Conservation (phyloP, 2,797 vertebrate genomes). For the Salarias fasciatus region DNA sequence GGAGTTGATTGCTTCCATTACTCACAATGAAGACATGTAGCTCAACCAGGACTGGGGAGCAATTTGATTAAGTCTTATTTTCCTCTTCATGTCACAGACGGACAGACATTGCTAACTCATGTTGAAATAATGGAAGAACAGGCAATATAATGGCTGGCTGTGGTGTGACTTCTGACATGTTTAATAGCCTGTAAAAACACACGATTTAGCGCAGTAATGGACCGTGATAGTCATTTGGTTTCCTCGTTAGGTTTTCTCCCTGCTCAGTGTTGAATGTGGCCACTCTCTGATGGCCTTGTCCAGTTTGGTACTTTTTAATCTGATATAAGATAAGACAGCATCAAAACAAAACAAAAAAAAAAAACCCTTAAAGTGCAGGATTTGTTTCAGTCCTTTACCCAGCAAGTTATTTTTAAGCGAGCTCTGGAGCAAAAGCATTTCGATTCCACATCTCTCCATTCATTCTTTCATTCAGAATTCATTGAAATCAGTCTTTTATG, state of each 20-base stretch:
- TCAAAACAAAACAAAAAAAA: no score
- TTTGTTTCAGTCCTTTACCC: constrained; percentile 22
- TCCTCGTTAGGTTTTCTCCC: constrained; percentile 32
- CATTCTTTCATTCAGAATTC: constrained; percentile 5
- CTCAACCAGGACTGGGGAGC: neutral
- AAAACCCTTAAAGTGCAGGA: no score
- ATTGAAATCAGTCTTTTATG: neutral
- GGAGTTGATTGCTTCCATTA: constrained; percentile 1
- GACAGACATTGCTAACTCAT: constrained; percentile 20
- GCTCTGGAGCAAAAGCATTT: constrained; percentile 8
- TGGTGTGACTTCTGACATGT: constrained; percentile 38
- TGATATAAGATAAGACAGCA: neutral
- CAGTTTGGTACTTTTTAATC: neutral
- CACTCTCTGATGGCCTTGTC: constrained; percentile 10
- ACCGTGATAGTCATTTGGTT: constrained; percentile 44
- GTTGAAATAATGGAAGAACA: constrained; percentile 26
- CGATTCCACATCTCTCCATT: neutral
- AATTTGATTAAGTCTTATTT: constrained; percentile 6
- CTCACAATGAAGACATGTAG: neutral
- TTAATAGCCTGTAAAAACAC: constrained; percentile 45
- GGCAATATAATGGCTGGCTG: constrained; percentile 15
- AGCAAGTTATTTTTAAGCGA: constrained; percentile 7
- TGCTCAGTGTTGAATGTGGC: constrained; percentile 10
- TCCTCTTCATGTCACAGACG: constrained; percentile 7
- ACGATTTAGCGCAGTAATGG: constrained; percentile 32